Percentiles rank a stretch among this genome's conserved stretches.
These are phyloP conservation scores for Acanthosoma haemorrhoidale DNA, from an alignment of 2,888 invertebrate genomes.

Conservation along the genomic window DNA sequence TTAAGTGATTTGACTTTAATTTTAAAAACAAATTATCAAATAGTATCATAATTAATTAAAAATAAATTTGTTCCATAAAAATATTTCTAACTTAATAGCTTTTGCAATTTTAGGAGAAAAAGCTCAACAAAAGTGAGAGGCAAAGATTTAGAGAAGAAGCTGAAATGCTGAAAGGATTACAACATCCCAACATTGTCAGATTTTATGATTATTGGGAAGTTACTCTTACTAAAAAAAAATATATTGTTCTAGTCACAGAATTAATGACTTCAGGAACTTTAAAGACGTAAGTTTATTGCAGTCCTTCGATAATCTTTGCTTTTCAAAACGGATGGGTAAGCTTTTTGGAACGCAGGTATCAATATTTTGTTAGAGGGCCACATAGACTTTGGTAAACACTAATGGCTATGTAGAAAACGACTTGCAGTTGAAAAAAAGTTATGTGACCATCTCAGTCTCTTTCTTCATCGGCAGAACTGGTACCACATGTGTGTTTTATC, in stretches of 20 bases:
- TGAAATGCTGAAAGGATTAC: conserved; percentile 97
- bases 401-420: too few species aligned
- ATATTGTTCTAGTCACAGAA: conserved; percentile 97
- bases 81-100: not conserved
- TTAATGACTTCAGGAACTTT: conserved; percentile 98
- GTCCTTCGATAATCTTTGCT: too few species aligned
- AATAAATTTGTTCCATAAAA: conserved; percentile 18
- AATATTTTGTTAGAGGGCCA: too few species aligned
- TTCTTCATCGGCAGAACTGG: too few species aligned
- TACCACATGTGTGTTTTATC: too few species aligned
- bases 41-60: too few species aligned
- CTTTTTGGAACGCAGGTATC: too few species aligned
- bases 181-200: conserved; percentile 95
- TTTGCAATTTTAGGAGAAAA: conserved; percentile 69
- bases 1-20: not conserved
- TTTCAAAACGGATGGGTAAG: too few species aligned
- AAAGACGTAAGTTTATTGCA: conserved; percentile 82
- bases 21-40: not conserved
- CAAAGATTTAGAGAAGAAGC: conserved; percentile 94
- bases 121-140: conserved; percentile 91
- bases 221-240: conserved; percentile 83
- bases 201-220: conserved; percentile 99
- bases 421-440: too few species aligned
- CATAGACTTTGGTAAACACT: too few species aligned
- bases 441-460: too few species aligned